Evolutionary conservation across 2,888 invertebrate species (phyloP).

Genomic region (Acanthosepion pharaonis): DNA sequence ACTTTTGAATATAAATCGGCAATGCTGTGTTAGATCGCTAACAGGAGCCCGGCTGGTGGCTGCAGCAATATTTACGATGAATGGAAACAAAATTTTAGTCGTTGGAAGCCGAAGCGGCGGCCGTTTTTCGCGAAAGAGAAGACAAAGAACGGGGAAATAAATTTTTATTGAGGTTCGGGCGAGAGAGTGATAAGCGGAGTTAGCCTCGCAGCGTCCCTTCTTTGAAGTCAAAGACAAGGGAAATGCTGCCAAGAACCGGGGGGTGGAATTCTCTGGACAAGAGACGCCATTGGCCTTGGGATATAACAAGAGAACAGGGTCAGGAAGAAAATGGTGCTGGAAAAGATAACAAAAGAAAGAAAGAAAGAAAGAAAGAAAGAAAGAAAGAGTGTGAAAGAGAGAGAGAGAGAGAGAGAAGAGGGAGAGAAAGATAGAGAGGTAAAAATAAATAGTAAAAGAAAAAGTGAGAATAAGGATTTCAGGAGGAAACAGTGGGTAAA

Average conservation of each 20-base stretch:
- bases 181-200: neutral
- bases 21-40: neutral
- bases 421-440: no score
- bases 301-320: neutral
- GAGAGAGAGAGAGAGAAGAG: no score
- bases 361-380: neutral
- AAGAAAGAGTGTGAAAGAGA: no score
- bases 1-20: neutral
- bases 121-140: neutral
- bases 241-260: neutral
- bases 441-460: no score
- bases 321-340: neutral
- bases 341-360: neutral
- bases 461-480: no score
- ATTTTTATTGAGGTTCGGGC: neutral
- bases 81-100: neutral
- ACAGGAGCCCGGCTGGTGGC: neutral
- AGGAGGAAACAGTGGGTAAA: no score
- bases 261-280: constrained; percentile 4
- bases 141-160: neutral
- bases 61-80: neutral
- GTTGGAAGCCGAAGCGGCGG: neutral
- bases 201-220: neutral
- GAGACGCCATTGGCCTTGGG: neutral
- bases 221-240: neutral